Conservation (phyloP, 2,888 invertebrate genomes). For the Holacanthella duospinosa region DNA sequence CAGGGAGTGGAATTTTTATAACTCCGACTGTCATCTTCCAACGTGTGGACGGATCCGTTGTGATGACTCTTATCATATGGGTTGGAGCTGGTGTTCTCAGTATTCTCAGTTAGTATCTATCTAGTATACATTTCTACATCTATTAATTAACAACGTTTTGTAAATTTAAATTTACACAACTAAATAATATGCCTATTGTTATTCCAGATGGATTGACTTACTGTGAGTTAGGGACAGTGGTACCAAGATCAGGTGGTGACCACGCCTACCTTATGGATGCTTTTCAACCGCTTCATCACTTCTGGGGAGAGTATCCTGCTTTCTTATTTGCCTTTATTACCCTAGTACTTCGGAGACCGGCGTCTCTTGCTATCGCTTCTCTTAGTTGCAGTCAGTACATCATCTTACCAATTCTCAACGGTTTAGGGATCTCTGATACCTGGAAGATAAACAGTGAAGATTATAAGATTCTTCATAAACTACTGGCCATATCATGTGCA, state of each 20-base stretch:
- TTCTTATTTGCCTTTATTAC: constrained; percentile 66
- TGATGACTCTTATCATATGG: background rate
- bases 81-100: background rate
- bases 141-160: background rate
- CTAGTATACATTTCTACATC: background rate
- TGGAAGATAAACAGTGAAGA: constrained; percentile 12
- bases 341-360: constrained; percentile 66
- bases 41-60: background rate
- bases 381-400: constrained; percentile 87
- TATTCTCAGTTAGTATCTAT: background rate
- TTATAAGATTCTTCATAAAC: constrained; percentile 9
- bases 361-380: constrained; percentile 84
- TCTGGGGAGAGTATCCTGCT: constrained; percentile 67
- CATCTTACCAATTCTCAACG: constrained; percentile 50
- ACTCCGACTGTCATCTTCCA: background rate
- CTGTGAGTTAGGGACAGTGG: constrained; percentile 70
- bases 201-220: constrained; percentile 74
- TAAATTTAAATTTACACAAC: no score
- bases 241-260: constrained; percentile 87
- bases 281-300: constrained; percentile 44
- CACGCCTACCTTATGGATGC: constrained; percentile 94
- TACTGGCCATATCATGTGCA: constrained; percentile 7
- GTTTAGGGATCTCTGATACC: constrained; percentile 14
- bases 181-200: no score
- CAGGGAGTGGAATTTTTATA: background rate